Evolutionary conservation across 2,113 vertebrate species (phyloP).

Genomic region (Strigops habroptila): DNA sequence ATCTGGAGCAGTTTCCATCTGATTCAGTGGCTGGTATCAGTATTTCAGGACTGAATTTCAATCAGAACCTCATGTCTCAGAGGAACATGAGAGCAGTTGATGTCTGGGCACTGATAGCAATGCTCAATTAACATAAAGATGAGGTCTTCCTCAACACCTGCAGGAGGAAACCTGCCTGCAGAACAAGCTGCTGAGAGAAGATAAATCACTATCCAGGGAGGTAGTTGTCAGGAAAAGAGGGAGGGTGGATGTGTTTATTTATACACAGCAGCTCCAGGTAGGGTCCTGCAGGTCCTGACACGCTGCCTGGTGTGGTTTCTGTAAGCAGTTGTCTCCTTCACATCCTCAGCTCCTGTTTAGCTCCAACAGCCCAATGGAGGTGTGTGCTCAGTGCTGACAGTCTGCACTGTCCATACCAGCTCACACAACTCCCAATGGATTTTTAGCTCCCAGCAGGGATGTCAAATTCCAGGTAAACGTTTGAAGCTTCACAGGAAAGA

Average conservation of each 20-base stretch:
- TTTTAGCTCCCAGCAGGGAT: rapidly evolving
- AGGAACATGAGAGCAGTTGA: neutral
- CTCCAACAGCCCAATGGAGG: neutral
- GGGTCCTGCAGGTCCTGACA: neutral
- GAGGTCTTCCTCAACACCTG: slow-evolving; percentile 10
- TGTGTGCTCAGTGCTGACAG: neutral
- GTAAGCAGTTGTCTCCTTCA: neutral
- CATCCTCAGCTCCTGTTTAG: neutral
- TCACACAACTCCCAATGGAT: neutral
- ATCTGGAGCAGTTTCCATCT: neutral
- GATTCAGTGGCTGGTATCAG: neutral
- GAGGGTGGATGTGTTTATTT: slow-evolving; percentile 35
- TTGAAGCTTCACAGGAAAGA: neutral
- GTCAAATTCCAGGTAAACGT: neutral
- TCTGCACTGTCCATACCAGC: neutral
- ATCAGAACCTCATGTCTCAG: neutral
- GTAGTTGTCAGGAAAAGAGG: neutral
- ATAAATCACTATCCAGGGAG: neutral
- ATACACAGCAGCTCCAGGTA: neutral
- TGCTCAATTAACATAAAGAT: neutral
- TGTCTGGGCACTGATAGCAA: neutral
- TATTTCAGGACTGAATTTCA: neutral
- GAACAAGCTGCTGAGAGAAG: neutral
- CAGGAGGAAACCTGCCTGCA: slow-evolving; percentile 26
- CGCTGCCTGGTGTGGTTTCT: neutral